A percentile compares a stretch with the other conserved stretches of the same genome.
Evolutionary conservation across 2,113 vertebrate genomes (phyloP).

Genomic region (Dicentrarchus labrax): DNA sequence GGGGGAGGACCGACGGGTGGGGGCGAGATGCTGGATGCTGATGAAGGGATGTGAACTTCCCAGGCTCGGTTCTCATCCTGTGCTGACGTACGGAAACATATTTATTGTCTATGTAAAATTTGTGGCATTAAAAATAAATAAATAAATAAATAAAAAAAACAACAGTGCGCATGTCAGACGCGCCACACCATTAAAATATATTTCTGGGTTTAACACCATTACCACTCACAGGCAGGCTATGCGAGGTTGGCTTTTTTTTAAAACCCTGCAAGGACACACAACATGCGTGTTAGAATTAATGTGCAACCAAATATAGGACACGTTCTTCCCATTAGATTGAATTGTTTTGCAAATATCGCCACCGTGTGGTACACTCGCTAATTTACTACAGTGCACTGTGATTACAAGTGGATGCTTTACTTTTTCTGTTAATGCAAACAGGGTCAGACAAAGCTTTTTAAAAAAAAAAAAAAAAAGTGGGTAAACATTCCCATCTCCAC

Average conservation of each 20-base stretch:
- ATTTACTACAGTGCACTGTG: background rate
- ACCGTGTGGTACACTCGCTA: conserved; percentile 48
- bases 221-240: background rate
- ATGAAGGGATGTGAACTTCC: conserved; percentile 59
- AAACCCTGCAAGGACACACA: background rate
- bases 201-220: background rate
- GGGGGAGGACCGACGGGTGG: conserved; percentile 22
- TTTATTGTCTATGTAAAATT: background rate
- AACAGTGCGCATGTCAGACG: no score
- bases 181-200: background rate
- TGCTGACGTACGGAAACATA: conserved; percentile 18
- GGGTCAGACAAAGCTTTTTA: background rate
- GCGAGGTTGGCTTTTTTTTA: background rate
- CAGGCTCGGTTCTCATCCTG: conserved; percentile 38
- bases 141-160: background rate
- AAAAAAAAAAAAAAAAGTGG: background rate
- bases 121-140: background rate
- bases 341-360: conserved; percentile 54
- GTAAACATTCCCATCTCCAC: background rate
- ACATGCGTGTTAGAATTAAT: conserved; percentile 4
- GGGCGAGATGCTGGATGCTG: conserved; percentile 58
- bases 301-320: conserved; percentile 1
- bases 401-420: background rate
- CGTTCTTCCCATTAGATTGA: background rate
- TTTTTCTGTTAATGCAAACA: background rate